Conservation (phyloP, 1,140 invertebrate genomes). For the Drosophila tsacasi region DNA sequence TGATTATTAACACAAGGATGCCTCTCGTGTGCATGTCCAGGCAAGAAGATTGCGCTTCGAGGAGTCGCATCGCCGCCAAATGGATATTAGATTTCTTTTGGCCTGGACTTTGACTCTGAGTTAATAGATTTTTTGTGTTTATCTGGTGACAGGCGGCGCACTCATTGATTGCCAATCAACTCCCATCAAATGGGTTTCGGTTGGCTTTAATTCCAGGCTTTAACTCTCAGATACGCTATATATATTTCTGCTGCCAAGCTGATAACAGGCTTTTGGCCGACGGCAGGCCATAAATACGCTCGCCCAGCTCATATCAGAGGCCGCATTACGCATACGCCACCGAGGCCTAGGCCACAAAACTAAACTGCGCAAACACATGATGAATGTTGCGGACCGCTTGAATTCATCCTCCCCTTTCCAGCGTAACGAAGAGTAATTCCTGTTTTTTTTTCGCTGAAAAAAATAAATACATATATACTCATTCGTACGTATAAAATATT, state of each 20-base stretch:
- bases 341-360: slow-evolving; percentile 25
- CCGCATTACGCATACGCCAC: slow-evolving; percentile 70
- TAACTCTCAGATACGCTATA: slow-evolving; percentile 11
- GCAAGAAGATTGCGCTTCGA: slow-evolving; percentile 29
- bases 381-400: slow-evolving; percentile 29
- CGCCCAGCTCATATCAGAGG: slow-evolving; percentile 21
- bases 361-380: slow-evolving; percentile 42
- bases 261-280: slow-evolving; percentile 50
- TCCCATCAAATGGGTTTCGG: slow-evolving; percentile 68
- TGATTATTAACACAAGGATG: slow-evolving; percentile 54
- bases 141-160: slow-evolving; percentile 37
- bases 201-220: slow-evolving; percentile 27
- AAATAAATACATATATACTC: slow-evolving; percentile 6
- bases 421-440: slow-evolving; percentile 1
- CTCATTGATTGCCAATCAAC: slow-evolving; percentile 74
- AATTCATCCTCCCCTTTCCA: background rate
- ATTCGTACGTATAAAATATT: slow-evolving; percentile 4
- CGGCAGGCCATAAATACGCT: slow-evolving; percentile 51
- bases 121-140: slow-evolving; percentile 79
- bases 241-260: slow-evolving; percentile 44
- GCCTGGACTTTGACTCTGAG: slow-evolving; percentile 27
- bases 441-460: slow-evolving; percentile 8
- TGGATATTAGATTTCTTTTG: slow-evolving; percentile 64
- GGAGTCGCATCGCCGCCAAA: slow-evolving; percentile 49
- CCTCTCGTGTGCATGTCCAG: slow-evolving; percentile 39